Percentiles rank a stretch among this genome's conserved stretches.
These are phyloP conservation scores for Phodopus roborovskii DNA, from an alignment of 2,113 vertebrate species.

Conservation along the genomic window DNA sequence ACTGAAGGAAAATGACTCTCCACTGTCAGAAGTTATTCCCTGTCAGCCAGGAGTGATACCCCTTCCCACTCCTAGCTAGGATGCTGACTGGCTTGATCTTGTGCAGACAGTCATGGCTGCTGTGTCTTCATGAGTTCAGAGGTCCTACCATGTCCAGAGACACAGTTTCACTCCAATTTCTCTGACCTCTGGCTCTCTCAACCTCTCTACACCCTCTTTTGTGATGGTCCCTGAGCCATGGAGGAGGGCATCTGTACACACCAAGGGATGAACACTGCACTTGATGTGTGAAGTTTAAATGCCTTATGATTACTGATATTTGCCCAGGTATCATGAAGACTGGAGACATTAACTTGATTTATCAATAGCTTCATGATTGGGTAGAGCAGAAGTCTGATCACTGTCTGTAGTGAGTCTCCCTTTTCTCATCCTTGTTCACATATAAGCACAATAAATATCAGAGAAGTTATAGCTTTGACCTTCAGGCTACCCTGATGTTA, in stretches of 20 bases:
- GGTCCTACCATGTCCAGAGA: background rate
- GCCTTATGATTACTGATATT: background rate
- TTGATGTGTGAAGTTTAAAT: background rate
- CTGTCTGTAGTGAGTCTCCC: background rate
- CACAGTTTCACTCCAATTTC: background rate
- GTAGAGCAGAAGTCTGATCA: background rate
- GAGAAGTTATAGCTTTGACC: too few species aligned
- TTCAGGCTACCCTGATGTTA: background rate
- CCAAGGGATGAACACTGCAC: background rate
- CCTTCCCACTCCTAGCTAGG: background rate
- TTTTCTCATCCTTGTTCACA: background rate
- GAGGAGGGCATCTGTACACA: background rate
- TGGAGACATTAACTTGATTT: background rate
- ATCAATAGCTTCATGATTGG: background rate
- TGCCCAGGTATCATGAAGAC: too few species aligned
- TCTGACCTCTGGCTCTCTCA: background rate
- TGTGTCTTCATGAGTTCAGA: background rate
- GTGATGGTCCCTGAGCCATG: background rate
- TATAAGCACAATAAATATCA: background rate
- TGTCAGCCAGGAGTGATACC: background rate
- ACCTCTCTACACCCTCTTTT: background rate
- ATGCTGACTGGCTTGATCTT: background rate
- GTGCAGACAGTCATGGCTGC: background rate
- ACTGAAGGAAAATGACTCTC: background rate
- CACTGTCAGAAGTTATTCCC: background rate